These are phyloP conservation scores for Rhodinocichla rosea DNA, from an alignment of 2,113 vertebrate genomes.

Conservation along the genomic window DNA sequence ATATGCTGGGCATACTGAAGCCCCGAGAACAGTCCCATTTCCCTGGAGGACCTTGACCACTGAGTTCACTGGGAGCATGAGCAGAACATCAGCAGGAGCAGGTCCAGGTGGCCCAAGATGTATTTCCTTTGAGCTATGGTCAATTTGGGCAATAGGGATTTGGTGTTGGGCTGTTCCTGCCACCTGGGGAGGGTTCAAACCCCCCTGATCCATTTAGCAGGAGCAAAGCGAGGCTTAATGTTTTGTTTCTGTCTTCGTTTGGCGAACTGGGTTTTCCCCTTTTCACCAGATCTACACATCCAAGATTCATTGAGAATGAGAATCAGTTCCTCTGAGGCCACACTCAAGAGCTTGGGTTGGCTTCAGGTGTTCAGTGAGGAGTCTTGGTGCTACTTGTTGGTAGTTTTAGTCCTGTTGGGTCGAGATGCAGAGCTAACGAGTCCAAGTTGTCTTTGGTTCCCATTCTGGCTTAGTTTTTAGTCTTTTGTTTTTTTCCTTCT, in stretches of 20 bases:
- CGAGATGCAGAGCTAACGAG: not conserved
- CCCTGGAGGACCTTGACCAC: not conserved
- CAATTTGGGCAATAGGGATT: not conserved
- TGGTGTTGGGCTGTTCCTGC: not conserved
- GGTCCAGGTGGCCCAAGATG: not conserved
- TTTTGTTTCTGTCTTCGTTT: slow-evolving; percentile 2
- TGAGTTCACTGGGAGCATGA: not conserved
- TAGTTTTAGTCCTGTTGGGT: slow-evolving; percentile 16
- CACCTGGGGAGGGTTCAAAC: not conserved
- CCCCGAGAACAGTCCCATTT: fast-evolving
- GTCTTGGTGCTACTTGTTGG: slow-evolving; percentile 42
- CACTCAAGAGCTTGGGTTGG: slow-evolving; percentile 17
- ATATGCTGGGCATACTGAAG: not conserved
- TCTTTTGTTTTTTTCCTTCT: slow-evolving; percentile 9
- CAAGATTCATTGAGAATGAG: slow-evolving; percentile 25
- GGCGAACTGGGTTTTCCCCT: not conserved
- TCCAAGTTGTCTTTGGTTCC: slow-evolving; percentile 39
- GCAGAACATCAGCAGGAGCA: not conserved
- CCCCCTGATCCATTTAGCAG: fast-evolving
- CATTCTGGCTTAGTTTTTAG: slow-evolving; percentile 33
- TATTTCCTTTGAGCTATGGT: not conserved
- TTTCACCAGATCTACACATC: slow-evolving; percentile 20
- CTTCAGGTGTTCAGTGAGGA: not conserved
- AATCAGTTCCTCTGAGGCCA: slow-evolving; percentile 41
- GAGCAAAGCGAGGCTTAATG: not conserved